Evolutionary conservation across 1,140 invertebrate species (phyloP), one percentile per base, ranked within the genome.

Genomic region (Tribolium castaneum): DNA sequence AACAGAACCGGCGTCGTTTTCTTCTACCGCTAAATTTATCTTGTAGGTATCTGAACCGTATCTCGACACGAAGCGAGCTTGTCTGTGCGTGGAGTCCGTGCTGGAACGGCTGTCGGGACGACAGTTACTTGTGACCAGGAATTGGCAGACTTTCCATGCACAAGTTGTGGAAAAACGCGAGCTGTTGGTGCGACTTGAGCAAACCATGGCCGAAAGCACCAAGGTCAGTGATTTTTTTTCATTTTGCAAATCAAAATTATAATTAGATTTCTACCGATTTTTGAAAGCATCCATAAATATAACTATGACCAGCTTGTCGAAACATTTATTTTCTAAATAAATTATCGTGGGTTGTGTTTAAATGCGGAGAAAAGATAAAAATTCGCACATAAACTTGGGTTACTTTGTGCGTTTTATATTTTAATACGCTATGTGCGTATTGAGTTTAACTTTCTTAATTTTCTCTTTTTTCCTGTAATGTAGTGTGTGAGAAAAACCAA

Each of bases 191-290:
- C 90, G 92, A 39, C 92, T 92, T 86, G 91, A 94, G 81, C 89
- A 90, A 85, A 93, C 92, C 84, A 89, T 95, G 82, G 91, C 92
- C 83, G 94, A 95, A 85, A 93, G 93, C 80, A 90, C 91, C 59
- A 92, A 90, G 89, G 94, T 95, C 82, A 87, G 86, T 84, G 22
- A 22, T 50, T 52, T 76, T 80, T 70, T 62, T 79, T 35, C 22
- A 51, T 77, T 79, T 39, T 56, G 1, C 0, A 22, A 6, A 25
- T 75, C 13, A 14, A 3, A 10, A 45, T 45, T 45, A 52, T 52
- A 19, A 19, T 52, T 16, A 16, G 13, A 12, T 52, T 19, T 12
- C 1, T 51, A 19, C 6, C 1, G 51, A 13, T 52, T 14, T 59
- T 45, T 45, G 39, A 45, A 45, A n/a, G 3, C 16, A 22, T 19